Evolutionary conservation across 2,888 invertebrate genomes (phyloP), one percentile per base, ranked within the genome.

Genomic region (Aradus depressus): DNA sequence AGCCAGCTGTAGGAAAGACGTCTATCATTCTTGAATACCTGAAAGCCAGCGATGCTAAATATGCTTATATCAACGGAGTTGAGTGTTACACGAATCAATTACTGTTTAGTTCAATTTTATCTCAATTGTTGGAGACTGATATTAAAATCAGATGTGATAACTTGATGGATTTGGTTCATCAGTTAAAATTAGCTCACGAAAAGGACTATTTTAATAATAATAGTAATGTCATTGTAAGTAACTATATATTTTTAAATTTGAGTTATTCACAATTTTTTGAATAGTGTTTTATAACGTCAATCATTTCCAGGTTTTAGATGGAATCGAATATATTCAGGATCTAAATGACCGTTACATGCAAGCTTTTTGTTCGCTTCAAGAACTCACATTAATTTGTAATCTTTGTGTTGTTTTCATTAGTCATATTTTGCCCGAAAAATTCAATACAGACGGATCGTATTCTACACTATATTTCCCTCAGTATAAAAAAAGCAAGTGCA

Each of bases 1-100:
- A 82, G 65, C 79, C 85, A 59, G 81, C 84, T 8, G 84, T 84
- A 19, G 91, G 90, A 23, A 92, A 92, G 72, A 78, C 81, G n/a
- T 66, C 80, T 16, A 74, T 88, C 51, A 65, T 84, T 3, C 72
- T 72, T 47, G 70, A 74, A 8, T 67, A 85, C 10, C 66, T 91
- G 3, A 64, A 71, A 32, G 67, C 71, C 61, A 68, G 79, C 35
- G 64, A 76, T 18, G 37, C 79, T 56, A 76, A 74, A 66, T 70
- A 75, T 61, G 77, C 80, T 25, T 64, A 76, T 32, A 70, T 91
- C 23, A 85, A 89, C 69, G 84, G 89, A 64, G 75, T 88, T 5
- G 90, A 91, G 68, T 86, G 84, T 65, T 85, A 85, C 66, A 76
- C 80, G 6, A 71, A 77, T 6, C 81, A 80, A 67, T 78, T 88